Conservation (phyloP, 2,113 vertebrate genomes). For the Daphoenositta chrysoptera region DNA sequence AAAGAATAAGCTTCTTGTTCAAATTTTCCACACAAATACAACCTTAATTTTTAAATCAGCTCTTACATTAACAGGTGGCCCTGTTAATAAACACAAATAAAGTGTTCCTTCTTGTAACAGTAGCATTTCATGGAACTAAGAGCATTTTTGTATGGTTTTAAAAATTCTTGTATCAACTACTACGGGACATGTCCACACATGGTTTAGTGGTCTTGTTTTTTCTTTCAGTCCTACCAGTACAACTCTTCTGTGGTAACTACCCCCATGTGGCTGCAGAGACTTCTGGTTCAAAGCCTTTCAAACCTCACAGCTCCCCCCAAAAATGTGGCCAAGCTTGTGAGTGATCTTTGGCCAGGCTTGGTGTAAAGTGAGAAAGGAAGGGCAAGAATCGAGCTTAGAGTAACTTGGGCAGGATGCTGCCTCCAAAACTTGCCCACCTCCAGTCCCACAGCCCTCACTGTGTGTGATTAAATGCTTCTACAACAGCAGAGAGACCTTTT, state of each 20-base stretch:
- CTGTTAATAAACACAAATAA: too few species aligned
- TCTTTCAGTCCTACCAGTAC: neutral
- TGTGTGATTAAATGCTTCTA: neutral
- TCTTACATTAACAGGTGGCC: neutral
- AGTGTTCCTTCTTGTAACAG: neutral
- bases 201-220: neutral
- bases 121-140: neutral
- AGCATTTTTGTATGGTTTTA: neutral
- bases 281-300: neutral
- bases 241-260: neutral
- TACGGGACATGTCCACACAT: neutral
- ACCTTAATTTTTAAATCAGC: neutral
- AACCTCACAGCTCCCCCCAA: neutral
- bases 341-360: neutral
- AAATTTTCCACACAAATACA: neutral
- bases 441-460: neutral
- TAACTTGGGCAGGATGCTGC: neutral
- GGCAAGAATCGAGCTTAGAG: neutral
- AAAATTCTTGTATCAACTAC: neutral
- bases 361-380: accelerated
- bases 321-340: neutral
- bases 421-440: neutral
- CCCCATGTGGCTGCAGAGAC: neutral
- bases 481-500: neutral
- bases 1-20: neutral